Conservation (phyloP, 2,888 invertebrate genomes). For the Drosophila birchii region DNA sequence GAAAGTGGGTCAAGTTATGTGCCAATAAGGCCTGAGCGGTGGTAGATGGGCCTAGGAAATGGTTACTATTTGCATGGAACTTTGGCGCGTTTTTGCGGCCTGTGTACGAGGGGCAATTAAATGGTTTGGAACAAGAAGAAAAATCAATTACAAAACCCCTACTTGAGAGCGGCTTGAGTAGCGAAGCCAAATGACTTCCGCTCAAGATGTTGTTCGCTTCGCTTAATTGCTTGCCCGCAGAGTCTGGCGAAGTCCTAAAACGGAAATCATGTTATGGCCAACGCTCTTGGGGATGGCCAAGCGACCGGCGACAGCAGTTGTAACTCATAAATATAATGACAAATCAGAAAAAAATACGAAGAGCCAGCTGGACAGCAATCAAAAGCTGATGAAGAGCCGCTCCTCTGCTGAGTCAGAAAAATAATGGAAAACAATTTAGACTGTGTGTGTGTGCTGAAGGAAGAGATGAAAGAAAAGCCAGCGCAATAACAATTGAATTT, state of each 20-base stretch:
- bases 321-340: constrained; percentile 77
- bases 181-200: constrained; percentile 72
- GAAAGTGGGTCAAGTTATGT: constrained; percentile 70
- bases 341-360: constrained; percentile 66
- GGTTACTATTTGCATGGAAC: constrained; percentile 70
- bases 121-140: constrained; percentile 48
- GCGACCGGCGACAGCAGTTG: constrained; percentile 40
- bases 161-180: constrained; percentile 44
- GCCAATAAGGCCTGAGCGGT: constrained; percentile 62
- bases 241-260: constrained; percentile 55
- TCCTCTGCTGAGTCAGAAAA: constrained; percentile 66
- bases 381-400: constrained; percentile 65
- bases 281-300: constrained; percentile 40
- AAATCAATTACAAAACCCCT: constrained; percentile 66
- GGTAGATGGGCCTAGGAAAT: constrained; percentile 48
- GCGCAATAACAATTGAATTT: constrained; percentile 77
- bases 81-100: constrained; percentile 71
- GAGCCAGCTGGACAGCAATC: constrained; percentile 72
- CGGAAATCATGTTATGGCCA: constrained; percentile 74
- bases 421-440: constrained; percentile 77
- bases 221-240: constrained; percentile 53
- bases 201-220: constrained; percentile 57
- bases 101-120: constrained; percentile 65
- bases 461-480: constrained; percentile 57
- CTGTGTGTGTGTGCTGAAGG: constrained; percentile 21